phyloP scores from a whole-genome alignment of 2,888 invertebrate species.

The Spicauda simplicius region DNA sequence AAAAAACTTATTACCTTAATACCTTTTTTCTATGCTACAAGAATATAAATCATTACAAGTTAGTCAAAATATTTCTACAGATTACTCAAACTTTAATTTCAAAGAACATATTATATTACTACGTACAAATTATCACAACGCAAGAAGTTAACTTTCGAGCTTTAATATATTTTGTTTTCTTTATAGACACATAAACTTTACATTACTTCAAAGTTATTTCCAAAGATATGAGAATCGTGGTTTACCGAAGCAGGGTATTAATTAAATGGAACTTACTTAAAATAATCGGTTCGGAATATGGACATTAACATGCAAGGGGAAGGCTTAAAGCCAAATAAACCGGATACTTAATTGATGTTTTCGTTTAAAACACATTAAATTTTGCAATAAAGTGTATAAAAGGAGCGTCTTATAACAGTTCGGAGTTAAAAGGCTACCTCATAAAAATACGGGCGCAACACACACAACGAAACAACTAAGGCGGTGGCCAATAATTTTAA shows the following conservation, averaged over 20 bases:
- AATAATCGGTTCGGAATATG: constrained; percentile 16
- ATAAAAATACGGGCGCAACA: constrained; percentile 12
- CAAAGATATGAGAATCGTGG: not conserved
- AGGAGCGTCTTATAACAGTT: constrained; percentile 10
- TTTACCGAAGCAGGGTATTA: not conserved
- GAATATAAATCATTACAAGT: too few relatives aligned
- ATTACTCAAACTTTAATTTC: too few relatives aligned
- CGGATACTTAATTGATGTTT: constrained; percentile 24
- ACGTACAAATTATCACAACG: too few relatives aligned
- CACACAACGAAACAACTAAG: not conserved
- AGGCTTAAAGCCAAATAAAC: constrained; percentile 19
- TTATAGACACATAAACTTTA: not conserved
- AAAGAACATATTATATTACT: too few relatives aligned
- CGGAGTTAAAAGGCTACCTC: constrained; percentile 23
- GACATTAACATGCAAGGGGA: constrained; percentile 17
- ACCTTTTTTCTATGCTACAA: too few relatives aligned
- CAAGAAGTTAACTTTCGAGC: too few relatives aligned
- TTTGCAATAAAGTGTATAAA: constrained; percentile 20
- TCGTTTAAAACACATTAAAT: constrained; percentile 18
- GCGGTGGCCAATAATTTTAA: constrained; percentile 4
- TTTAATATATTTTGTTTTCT: too few relatives aligned
- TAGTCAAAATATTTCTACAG: too few relatives aligned
- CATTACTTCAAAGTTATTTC: not conserved
- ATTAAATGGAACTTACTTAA: constrained; percentile 23
- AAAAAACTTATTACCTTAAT: too few relatives aligned